Evolutionary conservation across 2,113 vertebrate species (phyloP), one percentile per base, ranked within the genome.

Genomic region (Blennius ocellaris): DNA sequence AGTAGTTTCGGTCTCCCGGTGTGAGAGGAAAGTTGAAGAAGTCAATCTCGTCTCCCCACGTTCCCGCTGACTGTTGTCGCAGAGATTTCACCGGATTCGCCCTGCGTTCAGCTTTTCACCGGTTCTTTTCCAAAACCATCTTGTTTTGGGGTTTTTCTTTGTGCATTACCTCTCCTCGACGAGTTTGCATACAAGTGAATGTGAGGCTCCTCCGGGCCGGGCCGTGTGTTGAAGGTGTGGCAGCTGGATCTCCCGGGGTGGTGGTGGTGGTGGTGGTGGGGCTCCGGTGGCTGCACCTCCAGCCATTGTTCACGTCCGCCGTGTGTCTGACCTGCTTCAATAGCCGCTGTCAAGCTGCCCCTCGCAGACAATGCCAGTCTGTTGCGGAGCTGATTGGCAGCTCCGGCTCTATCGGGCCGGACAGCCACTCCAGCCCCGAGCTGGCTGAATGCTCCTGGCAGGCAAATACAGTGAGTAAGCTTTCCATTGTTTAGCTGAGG

Each of bases 301-400:
- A 17, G 64, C 62, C 73, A 74, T 80, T 86, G 78, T 78, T 61
- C 62, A 30, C 47, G 2, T 14, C 17, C 15, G 1, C 57, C 17
- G 65, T 17, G 57, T 37, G 74, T 66, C 63, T 17, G 54, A 72
- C 62, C 66, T 50, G 81, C 30, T 52, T 69, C 50, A 69, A 65
- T 73, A 57, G 67, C 67, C 43, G 54, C 75, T 73, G 71, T 84
- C 75, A 63, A n/a, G 45, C 51, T 30, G 74, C 14, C 51, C 38
- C 8, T 40, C 0, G 1, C 36, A 43, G 30, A 71, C 60, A 45
- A 45, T 54, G 68, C 14, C 59, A 1, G 55, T 4, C 15, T 49
- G 63, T 66, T 73, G 72, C 65, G 70, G 5, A 5, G 49, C n/a
- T 69, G 79, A 82, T 69, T 65, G 79, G 63, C 79, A 69, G 76